phyloP scores from a whole-genome alignment of 2,888 invertebrate genomes.

The Criorhina ranunculi region DNA sequence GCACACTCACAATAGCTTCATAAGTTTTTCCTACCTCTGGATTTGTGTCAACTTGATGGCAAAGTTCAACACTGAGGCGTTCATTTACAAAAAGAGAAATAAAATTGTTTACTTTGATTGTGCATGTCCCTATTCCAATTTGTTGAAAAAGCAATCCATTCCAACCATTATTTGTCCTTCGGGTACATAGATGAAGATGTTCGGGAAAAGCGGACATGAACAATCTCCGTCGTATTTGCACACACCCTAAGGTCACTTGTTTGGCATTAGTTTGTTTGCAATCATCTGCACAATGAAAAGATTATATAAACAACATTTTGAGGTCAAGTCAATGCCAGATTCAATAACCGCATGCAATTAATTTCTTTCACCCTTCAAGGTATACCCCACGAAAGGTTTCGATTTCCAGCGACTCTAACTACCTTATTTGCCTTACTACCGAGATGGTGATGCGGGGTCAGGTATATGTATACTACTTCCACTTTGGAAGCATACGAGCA shows the following conservation, averaged over 20 bases:
- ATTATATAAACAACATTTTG: neutral
- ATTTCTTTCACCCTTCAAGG: neutral
- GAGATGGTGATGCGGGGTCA: no score
- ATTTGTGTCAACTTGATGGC: no score
- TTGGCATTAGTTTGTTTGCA: conserved; percentile 9
- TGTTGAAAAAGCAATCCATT: neutral
- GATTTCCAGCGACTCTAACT: no score
- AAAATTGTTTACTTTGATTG: no score
- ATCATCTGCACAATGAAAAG: neutral
- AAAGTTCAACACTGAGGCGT: no score
- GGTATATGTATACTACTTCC: no score
- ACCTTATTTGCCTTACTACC: no score
- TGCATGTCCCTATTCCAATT: neutral
- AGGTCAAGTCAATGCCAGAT: neutral
- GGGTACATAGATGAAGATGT: neutral
- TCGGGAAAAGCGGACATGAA: neutral
- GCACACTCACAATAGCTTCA: no score
- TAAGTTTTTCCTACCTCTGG: no score
- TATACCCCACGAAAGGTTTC: no score
- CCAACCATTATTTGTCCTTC: neutral
- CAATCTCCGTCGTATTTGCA: neutral
- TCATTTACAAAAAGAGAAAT: no score
- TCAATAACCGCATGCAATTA: neutral
- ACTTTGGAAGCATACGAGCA: no score
- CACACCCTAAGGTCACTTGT: neutral